A percentile compares a stretch with the other conserved stretches of the same genome.
Evolutionary conservation across 2,113 vertebrate species (phyloP).

Genomic region (Gymnobelideus leadbeateri): DNA sequence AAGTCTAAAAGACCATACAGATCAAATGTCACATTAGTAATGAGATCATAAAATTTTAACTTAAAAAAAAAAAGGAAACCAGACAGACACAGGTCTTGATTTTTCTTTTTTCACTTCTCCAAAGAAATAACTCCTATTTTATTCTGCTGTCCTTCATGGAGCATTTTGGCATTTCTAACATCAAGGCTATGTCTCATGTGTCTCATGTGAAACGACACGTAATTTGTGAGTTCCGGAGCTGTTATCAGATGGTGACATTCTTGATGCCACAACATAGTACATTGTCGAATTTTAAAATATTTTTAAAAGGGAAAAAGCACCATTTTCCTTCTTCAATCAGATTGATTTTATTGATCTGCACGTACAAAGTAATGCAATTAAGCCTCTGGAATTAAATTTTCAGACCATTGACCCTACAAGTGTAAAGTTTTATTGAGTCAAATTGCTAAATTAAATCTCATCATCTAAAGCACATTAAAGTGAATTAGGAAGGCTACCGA

Average conservation of each 20-base stretch:
- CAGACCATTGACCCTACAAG: conserved; percentile 91
- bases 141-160: background rate
- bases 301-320: conserved; percentile 81
- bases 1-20: background rate
- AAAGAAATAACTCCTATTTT: background rate
- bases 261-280: conserved; percentile 71
- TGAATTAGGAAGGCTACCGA: conserved; percentile 87
- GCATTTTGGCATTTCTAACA: conserved; percentile 58
- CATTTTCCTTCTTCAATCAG: conserved; percentile 85
- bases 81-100: background rate
- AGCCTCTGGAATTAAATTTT: conserved; percentile 93
- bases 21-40: background rate
- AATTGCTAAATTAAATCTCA: conserved; percentile 91
- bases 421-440: conserved; percentile 92
- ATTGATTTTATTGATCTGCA: conserved; percentile 93
- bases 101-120: conserved; percentile 20
- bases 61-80: background rate
- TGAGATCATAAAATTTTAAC: background rate
- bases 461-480: conserved; percentile 88
- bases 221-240: conserved; percentile 73
- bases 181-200: conserved; percentile 75
- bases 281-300: conserved; percentile 72
- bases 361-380: conserved; percentile 93
- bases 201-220: conserved; percentile 56
- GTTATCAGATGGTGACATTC: conserved; percentile 61